These are phyloP conservation scores for Camptogramma bilineatum DNA, from an alignment of 2,888 invertebrate genomes.

Conservation along the genomic window DNA sequence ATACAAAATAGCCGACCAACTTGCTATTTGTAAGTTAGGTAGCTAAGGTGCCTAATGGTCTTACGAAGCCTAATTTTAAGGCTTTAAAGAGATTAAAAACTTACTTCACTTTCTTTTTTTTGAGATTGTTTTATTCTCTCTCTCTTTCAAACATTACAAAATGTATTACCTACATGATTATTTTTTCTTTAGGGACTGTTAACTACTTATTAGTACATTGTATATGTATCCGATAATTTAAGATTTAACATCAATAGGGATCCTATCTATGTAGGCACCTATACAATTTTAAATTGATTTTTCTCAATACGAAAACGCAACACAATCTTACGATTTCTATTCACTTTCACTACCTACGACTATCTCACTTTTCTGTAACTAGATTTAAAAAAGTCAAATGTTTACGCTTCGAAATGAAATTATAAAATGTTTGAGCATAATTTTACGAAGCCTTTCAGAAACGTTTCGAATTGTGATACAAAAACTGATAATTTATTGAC, in stretches of 20 bases:
- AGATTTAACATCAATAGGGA: conserved; percentile 3
- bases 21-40: background rate
- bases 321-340: conserved; percentile 29
- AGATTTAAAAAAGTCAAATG: conserved; percentile 39
- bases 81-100: conserved; percentile 12
- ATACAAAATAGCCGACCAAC: conserved; percentile 12
- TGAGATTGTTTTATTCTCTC: conserved; percentile 52
- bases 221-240: conserved; percentile 7
- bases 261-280: conserved; percentile 14
- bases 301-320: conserved; percentile 3
- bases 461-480: background rate
- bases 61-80: conserved; percentile 20
- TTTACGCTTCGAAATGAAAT: conserved; percentile 40
- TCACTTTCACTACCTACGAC: conserved; percentile 36
- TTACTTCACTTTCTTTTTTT: conserved; percentile 40
- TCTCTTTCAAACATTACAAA: conserved; percentile 53
- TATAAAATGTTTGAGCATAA: conserved; percentile 42
- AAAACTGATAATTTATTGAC: conserved; percentile 26
- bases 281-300: conserved; percentile 10
- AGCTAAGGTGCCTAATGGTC: conserved; percentile 21
- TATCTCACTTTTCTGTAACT: conserved; percentile 67
- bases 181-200: conserved; percentile 5
- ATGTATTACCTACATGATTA: background rate
- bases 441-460: conserved; percentile 57
- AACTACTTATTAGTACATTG: conserved; percentile 1